Conservation (phyloP, 2,113 vertebrate genomes). For the Pomatorhinus ruficollis region DNA sequence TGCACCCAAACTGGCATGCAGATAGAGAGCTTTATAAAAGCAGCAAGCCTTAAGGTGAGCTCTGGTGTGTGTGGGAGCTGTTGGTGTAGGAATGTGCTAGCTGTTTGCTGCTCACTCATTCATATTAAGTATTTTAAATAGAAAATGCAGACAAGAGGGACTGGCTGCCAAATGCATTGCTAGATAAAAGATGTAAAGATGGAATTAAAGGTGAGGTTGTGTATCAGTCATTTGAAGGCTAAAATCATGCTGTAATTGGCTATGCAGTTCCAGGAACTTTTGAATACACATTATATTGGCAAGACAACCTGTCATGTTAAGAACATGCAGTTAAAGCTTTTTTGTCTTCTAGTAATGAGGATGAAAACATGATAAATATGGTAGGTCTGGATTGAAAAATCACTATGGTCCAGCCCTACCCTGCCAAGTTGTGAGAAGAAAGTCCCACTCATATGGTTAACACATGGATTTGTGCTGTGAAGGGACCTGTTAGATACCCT, state of each 20-base stretch:
- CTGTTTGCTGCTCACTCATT: neutral
- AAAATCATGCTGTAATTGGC: neutral
- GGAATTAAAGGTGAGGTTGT: neutral
- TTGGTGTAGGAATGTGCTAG: neutral
- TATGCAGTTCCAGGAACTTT: neutral
- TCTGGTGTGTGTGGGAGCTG: neutral
- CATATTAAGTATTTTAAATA: neutral
- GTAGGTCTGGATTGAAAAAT: neutral
- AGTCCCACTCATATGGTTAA: neutral
- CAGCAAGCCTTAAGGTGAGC: neutral
- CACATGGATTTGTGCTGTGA: neutral
- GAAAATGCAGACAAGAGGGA: neutral
- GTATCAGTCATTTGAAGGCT: neutral
- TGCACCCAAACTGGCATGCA: fast-evolving
- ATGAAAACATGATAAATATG: neutral
- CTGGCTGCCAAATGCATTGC: neutral
- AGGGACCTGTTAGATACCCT: neutral
- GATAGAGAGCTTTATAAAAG: neutral
- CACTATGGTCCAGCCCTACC: neutral
- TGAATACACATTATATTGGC: neutral
- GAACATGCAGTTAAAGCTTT: neutral
- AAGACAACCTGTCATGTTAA: neutral
- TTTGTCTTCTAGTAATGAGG: neutral
- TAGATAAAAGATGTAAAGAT: neutral
- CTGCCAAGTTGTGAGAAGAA: neutral